Base-by-base conservation (phyloP, 2,888 invertebrate genomes). In the Temnothorax unifasciatus region DNA sequence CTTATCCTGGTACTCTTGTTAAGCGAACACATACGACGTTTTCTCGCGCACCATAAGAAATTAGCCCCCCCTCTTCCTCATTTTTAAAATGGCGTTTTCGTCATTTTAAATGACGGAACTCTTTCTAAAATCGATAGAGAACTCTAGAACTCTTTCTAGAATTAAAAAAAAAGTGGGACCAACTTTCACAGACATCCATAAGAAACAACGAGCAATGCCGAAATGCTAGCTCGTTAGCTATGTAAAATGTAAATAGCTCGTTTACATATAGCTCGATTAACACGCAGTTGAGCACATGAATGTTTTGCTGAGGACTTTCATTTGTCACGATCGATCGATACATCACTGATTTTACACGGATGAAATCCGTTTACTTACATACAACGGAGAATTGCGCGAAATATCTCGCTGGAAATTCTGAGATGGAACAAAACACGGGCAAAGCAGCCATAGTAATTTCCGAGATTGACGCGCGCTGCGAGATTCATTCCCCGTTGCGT, bases 1-100 rank as follows among this genome's bases (percentile, higher is more conserved):
- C 82, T 85, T 77, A 76, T 63, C 77, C 77, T 77, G 83, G 38
- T 57, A 47, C 25, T 61, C 25, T 50, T 66, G 21, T 34, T 41
- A 34, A 64, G 64, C 25, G 59, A 68, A 73, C 18, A 52, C 69
- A 29, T 29, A n/a, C 29, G 34, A 52, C 15, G 29, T 77, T 82
- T 52, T 15, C 44, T n/a, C 11, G 6, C 21, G 15, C 8, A 25
- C 5, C 13, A 4, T 25, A 44, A 59, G 34, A 25, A 25, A 29
- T 29, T 29, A 29, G 29, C 29, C 29, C 3, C 29, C 3, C 29
- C 0, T 3, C 29, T 0, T 3, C 29, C 29, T 29, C 0, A 29
- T 29, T 29, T 29, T 29, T 3, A 29, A 29, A 29, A 29, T 29
- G 29, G 3, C 3, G 29, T 29, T 29, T 29, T 29, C 3, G 29